Evolutionary conservation across 2,888 invertebrate genomes (phyloP).

Genomic region (Eueremaeus valkanovi): DNA sequence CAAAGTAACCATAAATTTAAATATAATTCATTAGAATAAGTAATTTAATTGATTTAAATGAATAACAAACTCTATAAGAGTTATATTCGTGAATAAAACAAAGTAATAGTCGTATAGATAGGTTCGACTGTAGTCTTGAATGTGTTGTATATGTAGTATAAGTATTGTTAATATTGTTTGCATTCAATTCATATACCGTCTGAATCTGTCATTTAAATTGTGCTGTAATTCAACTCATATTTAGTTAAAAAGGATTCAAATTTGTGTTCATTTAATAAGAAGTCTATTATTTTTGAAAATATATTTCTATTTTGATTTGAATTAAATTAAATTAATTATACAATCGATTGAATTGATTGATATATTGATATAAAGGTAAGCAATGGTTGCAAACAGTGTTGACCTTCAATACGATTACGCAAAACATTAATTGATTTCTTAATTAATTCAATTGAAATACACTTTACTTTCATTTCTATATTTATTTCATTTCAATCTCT

Average conservation of each 20-base stretch:
- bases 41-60: background rate
- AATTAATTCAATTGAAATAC: background rate
- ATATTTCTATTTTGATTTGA: background rate
- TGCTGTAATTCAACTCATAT: background rate
- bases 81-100: background rate
- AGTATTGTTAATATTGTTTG: constrained; percentile 2
- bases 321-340: background rate
- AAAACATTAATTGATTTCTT: background rate
- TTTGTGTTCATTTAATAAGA: background rate
- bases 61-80: background rate
- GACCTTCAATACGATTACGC: background rate
- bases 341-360: background rate
- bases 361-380: background rate
- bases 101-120: background rate
- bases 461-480: background rate
- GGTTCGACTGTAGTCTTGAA: background rate
- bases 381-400: background rate
- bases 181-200: background rate
- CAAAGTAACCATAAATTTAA: background rate
- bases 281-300: background rate
- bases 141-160: too few relatives aligned
- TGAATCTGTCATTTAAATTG: background rate
- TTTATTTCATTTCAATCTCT: background rate
- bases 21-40: background rate
- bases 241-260: background rate